Evolutionary conservation across 1,140 invertebrate species (phyloP).

Genomic region (Drosophila kohkoa): DNA sequence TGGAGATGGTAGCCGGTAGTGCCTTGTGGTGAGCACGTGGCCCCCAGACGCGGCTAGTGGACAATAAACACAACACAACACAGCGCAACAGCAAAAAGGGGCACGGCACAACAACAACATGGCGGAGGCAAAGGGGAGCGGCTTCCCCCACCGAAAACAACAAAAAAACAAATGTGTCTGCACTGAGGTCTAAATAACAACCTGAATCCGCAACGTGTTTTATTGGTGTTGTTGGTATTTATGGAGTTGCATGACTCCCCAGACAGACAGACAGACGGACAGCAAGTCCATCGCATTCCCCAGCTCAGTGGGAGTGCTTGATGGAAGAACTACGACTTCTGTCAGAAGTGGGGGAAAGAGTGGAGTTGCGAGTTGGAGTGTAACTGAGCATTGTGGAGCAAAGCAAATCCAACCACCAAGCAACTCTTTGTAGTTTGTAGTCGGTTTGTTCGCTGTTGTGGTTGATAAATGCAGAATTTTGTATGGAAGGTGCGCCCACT

Average conservation of each 20-base stretch:
- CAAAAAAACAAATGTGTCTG: slow-evolving; percentile 46
- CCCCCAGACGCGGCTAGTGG: slow-evolving; percentile 44
- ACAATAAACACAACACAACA: slow-evolving; percentile 44
- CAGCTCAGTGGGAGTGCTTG: slow-evolving; percentile 34
- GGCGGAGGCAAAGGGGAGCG: slow-evolving; percentile 25
- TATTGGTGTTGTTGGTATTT: slow-evolving; percentile 57
- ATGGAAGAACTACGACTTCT: slow-evolving; percentile 4
- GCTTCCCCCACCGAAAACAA: slow-evolving; percentile 16
- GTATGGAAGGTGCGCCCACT: slow-evolving; percentile 65
- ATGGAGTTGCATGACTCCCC: slow-evolving; percentile 69
- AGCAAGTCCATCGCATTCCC: slow-evolving; percentile 15
- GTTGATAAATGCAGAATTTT: slow-evolving; percentile 60
- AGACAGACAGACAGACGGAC: slow-evolving; percentile 19
- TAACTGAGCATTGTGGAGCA: neutral
- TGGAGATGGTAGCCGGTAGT: neutral
- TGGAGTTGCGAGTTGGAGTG: neutral
- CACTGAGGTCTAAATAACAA: slow-evolving; percentile 58
- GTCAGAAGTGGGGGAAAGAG: neutral
- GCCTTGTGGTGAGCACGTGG: slow-evolving; percentile 47
- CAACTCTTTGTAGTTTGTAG: slow-evolving; percentile 16
- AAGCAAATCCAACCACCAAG: slow-evolving; percentile 32
- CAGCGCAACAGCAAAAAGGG: slow-evolving; percentile 36
- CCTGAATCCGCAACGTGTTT: slow-evolving; percentile 58
- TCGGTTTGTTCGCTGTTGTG: slow-evolving; percentile 9
- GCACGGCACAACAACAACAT: slow-evolving; percentile 41